Conservation (phyloP, 2,797 vertebrate genomes). For the Enteromius fasciolatus region DNA sequence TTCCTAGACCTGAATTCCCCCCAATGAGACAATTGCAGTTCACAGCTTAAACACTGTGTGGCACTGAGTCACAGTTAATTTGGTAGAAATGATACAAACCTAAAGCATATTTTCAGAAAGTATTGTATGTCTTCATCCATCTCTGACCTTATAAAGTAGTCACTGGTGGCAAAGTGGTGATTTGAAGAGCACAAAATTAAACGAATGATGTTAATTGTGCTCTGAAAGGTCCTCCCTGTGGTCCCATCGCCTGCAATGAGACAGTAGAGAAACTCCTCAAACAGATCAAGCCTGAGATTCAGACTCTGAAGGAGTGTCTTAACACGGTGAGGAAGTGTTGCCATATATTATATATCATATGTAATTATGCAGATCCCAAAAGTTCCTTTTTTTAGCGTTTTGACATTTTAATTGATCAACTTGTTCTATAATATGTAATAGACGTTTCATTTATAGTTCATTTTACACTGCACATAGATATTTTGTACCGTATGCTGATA, state of each 20-base stretch:
- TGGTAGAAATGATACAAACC: neutral
- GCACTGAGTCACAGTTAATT: neutral
- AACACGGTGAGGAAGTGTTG: slow-evolving; percentile 76
- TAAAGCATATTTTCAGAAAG: neutral
- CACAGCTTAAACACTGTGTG: neutral
- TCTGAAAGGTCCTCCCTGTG: slow-evolving; percentile 83
- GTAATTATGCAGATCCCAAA: neutral
- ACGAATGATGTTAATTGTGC: neutral
- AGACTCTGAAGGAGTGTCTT: slow-evolving; percentile 86
- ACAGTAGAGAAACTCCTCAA: slow-evolving; percentile 80
- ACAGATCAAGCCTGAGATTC: slow-evolving; percentile 85
- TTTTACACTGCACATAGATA: neutral
- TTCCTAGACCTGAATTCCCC: neutral
- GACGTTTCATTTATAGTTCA: neutral
- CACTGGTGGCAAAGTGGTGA: neutral
- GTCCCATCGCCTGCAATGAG: slow-evolving; percentile 86
- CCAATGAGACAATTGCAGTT: neutral
- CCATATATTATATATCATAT: neutral
- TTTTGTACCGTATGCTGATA: neutral
- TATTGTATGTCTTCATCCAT: neutral
- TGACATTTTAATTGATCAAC: neutral
- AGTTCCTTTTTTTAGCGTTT: neutral
- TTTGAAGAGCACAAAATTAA: neutral
- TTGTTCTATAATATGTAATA: neutral
- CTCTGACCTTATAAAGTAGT: neutral